Evolutionary conservation across 2,888 invertebrate species (phyloP).

Genomic region (Epirrhoe tristata): DNA sequence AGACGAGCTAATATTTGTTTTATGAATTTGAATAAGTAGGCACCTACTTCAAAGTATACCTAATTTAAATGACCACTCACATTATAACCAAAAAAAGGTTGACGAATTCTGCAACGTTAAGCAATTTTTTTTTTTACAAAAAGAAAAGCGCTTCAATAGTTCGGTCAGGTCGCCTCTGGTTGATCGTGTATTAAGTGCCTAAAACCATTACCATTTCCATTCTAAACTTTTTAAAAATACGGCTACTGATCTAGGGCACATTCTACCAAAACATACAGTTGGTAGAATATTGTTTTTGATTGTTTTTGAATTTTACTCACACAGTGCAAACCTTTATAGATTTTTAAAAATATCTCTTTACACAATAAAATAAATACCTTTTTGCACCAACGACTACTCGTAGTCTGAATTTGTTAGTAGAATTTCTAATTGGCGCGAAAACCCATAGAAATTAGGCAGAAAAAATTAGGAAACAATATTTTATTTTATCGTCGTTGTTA

Average conservation of each 20-base stretch:
- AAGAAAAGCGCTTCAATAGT: neutral
- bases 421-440: neutral
- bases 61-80: too few species aligned
- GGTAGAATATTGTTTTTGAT: too few species aligned
- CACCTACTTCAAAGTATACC: too few species aligned
- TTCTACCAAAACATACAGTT: neutral
- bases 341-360: too few species aligned
- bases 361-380: too few species aligned
- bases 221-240: neutral
- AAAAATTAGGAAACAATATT: neutral
- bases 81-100: neutral
- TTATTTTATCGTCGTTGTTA: conserved; percentile 1
- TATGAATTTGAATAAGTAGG: too few species aligned
- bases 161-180: neutral
- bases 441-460: neutral
- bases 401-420: too few species aligned
- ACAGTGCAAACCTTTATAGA: too few species aligned
- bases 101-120: neutral
- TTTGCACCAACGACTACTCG: too few species aligned
- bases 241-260: neutral
- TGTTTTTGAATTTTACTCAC: too few species aligned
- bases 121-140: too few species aligned
- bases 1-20: too few species aligned
- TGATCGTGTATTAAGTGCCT: neutral
- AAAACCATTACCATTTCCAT: neutral